Evolutionary conservation across 2,113 vertebrate species (phyloP).

Genomic region (Mirounga angustirostris): DNA sequence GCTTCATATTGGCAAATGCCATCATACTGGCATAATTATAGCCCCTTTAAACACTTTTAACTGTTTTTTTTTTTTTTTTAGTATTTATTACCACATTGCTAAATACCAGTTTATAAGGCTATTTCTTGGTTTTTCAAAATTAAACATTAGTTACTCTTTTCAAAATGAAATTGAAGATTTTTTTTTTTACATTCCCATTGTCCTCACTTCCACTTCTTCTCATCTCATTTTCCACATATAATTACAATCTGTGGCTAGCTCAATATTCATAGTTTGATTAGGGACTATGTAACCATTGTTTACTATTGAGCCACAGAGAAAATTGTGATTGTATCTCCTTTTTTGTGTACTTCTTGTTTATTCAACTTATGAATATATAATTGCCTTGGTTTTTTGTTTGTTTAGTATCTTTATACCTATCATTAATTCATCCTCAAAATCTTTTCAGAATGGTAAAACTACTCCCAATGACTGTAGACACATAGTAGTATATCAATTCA

Average conservation of each 20-base stretch:
- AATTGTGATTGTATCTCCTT: not conserved
- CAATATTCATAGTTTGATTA: not conserved
- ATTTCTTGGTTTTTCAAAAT: not conserved
- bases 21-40: not conserved
- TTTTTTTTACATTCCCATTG: not conserved
- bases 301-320: not conserved
- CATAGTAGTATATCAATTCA: not conserved
- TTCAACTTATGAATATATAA: not conserved
- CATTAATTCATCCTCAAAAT: slow-evolving; percentile 19
- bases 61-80: not conserved
- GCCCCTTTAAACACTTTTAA: not conserved
- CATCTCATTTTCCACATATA: not conserved
- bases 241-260: not conserved
- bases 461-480: not conserved
- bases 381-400: not conserved
- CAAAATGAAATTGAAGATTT: not conserved
- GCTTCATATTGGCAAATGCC: not conserved
- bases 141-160: not conserved
- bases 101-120: not conserved
- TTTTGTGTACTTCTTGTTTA: not conserved
- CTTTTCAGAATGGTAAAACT: not conserved
- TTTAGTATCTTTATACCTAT: not conserved
- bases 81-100: not conserved
- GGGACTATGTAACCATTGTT: not conserved
- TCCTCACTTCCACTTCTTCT: not conserved